A percentile compares a stretch with the other conserved stretches of the same genome.
Evolutionary conservation across 2,797 vertebrate species (phyloP).

Genomic region (Danio jaintianensis): DNA sequence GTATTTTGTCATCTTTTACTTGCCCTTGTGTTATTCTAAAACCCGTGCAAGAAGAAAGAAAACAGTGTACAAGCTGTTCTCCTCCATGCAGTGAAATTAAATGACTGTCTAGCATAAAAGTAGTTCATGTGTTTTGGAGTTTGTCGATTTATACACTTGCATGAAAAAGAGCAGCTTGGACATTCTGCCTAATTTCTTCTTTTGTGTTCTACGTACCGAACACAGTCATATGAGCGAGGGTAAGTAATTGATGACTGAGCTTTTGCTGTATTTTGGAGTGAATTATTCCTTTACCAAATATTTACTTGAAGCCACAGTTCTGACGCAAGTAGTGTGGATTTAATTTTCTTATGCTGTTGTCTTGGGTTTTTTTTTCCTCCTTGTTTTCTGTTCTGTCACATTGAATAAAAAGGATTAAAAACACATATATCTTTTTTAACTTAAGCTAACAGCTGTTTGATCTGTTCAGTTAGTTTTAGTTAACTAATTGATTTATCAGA

Average conservation of each 20-base stretch:
- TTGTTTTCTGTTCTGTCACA: neutral
- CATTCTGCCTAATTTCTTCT: neutral
- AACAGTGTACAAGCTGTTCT: neutral
- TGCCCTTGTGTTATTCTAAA: neutral
- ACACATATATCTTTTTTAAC: no score
- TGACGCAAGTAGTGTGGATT: neutral
- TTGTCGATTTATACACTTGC: neutral
- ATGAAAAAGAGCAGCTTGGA: conserved; percentile 13
- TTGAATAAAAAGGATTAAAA: neutral
- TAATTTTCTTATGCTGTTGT: neutral
- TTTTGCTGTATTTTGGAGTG: neutral
- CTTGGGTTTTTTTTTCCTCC: neutral
- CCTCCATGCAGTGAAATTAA: neutral
- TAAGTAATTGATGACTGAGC: conserved; percentile 14
- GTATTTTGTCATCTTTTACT: conserved; percentile 23
- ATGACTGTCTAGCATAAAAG: neutral
- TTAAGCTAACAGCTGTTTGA: neutral
- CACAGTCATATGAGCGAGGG: neutral
- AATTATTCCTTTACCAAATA: conserved; percentile 18
- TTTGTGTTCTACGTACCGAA: neutral
- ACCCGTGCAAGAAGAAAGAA: neutral
- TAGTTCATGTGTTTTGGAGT: neutral
- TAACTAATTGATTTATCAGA: neutral
- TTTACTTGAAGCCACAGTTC: neutral
- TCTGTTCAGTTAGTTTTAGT: neutral